phyloP scores from a whole-genome alignment of 35 echinoderm and acorn worm species.

The Stichopus chloronotus region DNA sequence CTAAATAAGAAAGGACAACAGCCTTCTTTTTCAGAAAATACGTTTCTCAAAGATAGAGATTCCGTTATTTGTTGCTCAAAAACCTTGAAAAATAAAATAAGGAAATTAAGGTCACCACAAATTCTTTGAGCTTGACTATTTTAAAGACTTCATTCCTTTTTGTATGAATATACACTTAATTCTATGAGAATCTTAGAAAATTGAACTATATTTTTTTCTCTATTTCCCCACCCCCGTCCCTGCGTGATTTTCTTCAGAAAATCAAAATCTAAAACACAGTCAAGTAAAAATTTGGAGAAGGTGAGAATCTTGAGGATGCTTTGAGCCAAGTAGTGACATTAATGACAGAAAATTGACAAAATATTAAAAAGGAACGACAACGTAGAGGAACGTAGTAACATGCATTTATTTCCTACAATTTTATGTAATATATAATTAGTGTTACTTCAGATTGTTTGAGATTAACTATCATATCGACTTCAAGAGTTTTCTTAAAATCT shows the following conservation, averaged over 20 bases:
- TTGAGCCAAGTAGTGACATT: not conserved
- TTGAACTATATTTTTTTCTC: not conserved
- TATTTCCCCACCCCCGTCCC: not conserved
- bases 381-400: not conserved
- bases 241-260: not conserved
- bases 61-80: too few species aligned
- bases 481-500: too few species aligned
- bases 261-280: not conserved
- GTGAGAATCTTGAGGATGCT: not conserved
- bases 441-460: too few species aligned
- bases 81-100: not conserved
- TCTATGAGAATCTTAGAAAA: not conserved
- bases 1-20: too few species aligned
- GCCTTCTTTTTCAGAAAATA: too few species aligned
- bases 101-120: not conserved
- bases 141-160: too few species aligned
- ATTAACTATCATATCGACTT: too few species aligned
- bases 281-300: not conserved
- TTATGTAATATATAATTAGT: not conserved
- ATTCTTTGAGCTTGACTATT: too few species aligned
- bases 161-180: not conserved
- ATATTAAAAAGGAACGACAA: not conserved
- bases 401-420: not conserved
- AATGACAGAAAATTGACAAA: not conserved
- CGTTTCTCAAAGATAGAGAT: too few species aligned